Conservation (phyloP, 2,113 vertebrate genomes). For the Sinocyclocheilus rhinocerous region DNA sequence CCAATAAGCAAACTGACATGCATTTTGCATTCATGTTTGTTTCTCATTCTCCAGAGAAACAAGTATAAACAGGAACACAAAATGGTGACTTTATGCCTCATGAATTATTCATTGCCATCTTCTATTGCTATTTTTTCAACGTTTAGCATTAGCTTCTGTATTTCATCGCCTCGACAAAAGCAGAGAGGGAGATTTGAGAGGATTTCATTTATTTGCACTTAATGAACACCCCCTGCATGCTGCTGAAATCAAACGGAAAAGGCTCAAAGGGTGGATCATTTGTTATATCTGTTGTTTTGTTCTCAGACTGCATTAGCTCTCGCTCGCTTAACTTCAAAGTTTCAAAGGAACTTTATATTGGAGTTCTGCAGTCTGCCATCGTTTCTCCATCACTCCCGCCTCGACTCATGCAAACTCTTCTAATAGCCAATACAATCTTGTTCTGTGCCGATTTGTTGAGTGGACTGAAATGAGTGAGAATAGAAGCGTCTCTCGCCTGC, state of each 20-base stretch:
- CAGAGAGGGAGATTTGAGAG: conserved; percentile 1
- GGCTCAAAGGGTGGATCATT: conserved; percentile 26
- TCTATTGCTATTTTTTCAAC: neutral
- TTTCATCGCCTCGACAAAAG: conserved; percentile 21
- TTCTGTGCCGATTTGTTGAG: conserved; percentile 63
- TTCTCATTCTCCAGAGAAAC: conserved; percentile 36
- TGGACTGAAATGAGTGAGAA: conserved; percentile 57
- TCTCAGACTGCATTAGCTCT: conserved; percentile 8
- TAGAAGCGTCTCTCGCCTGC: conserved; percentile 31
- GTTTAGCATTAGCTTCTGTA: conserved; percentile 35
- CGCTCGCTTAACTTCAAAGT: conserved; percentile 29
- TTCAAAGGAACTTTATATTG: neutral
- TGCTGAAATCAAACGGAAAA: conserved; percentile 8
- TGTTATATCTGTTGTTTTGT: conserved; percentile 34
- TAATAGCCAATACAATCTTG: conserved; percentile 18
- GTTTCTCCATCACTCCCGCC: neutral
- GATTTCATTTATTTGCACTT: conserved; percentile 39
- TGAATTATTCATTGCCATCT: conserved; percentile 33
- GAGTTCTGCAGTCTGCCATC: neutral
- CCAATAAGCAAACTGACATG: conserved; percentile 30
- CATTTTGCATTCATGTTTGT: conserved; percentile 22
- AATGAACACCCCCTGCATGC: conserved; percentile 24
- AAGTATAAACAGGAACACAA: conserved; percentile 33
- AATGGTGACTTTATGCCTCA: conserved; percentile 34
- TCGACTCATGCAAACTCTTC: neutral